Conservation (phyloP, 1,140 invertebrate genomes). For the Scaptomyza pallida region DNA sequence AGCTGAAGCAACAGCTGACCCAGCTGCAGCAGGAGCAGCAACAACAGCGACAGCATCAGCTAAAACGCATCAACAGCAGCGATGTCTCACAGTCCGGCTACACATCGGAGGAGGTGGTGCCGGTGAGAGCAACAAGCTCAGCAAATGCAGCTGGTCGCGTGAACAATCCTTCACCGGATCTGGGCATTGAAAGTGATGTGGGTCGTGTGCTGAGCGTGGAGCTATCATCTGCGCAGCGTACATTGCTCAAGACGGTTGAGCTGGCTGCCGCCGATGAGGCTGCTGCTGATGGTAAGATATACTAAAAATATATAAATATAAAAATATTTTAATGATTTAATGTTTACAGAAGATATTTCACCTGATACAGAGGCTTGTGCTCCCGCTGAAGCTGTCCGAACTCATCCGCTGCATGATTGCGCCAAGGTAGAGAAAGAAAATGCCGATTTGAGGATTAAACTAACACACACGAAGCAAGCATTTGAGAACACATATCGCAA, state of each 20-base stretch:
- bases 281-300: slow-evolving; percentile 44
- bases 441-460: slow-evolving; percentile 84
- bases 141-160: slow-evolving; percentile 60
- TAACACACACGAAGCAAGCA: slow-evolving; percentile 85
- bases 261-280: slow-evolving; percentile 19
- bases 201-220: slow-evolving; percentile 86
- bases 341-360: slow-evolving; percentile 52
- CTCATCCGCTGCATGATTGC: slow-evolving; percentile 61
- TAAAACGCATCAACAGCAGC: slow-evolving; percentile 45
- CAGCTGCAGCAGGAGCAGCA: slow-evolving; percentile 42
- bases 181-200: slow-evolving; percentile 89
- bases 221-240: slow-evolving; percentile 59
- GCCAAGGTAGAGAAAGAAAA: slow-evolving; percentile 85
- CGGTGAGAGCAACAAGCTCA: slow-evolving; percentile 4
- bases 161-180: slow-evolving; percentile 88
- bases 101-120: slow-evolving; percentile 74
- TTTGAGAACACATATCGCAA: slow-evolving; percentile 86
- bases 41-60: slow-evolving; percentile 39
- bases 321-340: neutral
- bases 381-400: slow-evolving; percentile 4
- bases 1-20: slow-evolving; percentile 78
- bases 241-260: slow-evolving; percentile 73
- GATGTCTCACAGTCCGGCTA: slow-evolving; percentile 79
- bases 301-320: neutral
- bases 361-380: slow-evolving; percentile 32